Base-by-base conservation (phyloP, 2,888 invertebrate genomes). In the Rhaphigaster nebulosa region DNA sequence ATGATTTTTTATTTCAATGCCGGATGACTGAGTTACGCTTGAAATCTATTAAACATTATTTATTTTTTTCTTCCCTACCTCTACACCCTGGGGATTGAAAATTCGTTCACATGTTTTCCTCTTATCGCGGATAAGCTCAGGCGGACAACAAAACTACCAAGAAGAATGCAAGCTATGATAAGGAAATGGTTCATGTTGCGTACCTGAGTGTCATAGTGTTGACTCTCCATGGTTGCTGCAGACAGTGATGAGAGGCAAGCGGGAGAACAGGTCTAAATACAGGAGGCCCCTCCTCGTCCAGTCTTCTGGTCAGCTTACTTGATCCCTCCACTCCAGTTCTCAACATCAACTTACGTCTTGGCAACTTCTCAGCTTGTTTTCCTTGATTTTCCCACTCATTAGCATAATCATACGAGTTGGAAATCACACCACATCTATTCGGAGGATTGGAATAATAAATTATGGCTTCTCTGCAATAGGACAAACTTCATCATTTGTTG, bases 251-350 rank as follows among this genome's bases (percentile, higher is more conserved):
- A n/a, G 45, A 45, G 0, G 6, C 26, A 0, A n/a, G n/a, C 4
- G 18, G 26, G n/a, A 45, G 84, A 84, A 84, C 84, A 45, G 84
- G 84, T 84, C 84, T 84, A 84, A 84, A 84, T 84, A 84, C 45
- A 41, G 38, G 45, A 84, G 84, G n/a, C 84, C 84, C 84, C 84
- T 50, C 84, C 84, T 84, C 70, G 70, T 8, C 84, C 84, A 84
- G n/a, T 84, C 45, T 50, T 84, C 45, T 12, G 84, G 13, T 0
- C n/a, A 4, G 26, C 45, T 23, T 41, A 29, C 38, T 76, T 76
- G 38, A 76, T 76, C 70, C 38, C 38, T 76, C 70, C 38, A 76
- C 12, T 65, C 34, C 65, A 65, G 34, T 76, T 76, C 38, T 23
- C 34, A 13, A 8, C 38, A 18, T 29, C 0, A 23, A 15, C 23